Evolutionary conservation across 2,888 invertebrate species (phyloP).

Genomic region (Lithophane socia): DNA sequence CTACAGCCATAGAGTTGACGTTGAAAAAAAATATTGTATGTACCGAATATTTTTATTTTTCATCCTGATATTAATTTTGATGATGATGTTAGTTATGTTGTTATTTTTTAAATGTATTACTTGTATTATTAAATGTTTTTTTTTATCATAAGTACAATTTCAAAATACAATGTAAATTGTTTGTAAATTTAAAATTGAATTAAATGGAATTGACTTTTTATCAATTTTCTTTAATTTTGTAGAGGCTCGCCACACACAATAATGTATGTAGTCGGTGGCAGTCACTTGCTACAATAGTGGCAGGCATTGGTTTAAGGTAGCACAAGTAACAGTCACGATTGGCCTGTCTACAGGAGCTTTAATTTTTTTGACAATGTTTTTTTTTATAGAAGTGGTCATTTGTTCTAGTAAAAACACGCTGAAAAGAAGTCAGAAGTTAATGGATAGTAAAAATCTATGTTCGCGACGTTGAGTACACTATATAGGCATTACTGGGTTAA

Average conservation of each 20-base stretch:
- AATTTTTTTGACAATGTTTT: too few species aligned
- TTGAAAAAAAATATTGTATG: too few species aligned
- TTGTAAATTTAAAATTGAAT: too few species aligned
- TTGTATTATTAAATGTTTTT: too few species aligned
- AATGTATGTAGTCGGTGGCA: not conserved
- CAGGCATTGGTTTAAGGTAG: not conserved
- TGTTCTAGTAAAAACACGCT: not conserved
- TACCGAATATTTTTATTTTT: too few species aligned
- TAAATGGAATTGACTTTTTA: not conserved
- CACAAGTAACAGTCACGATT: not conserved
- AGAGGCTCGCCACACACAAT: not conserved
- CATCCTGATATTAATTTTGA: too few species aligned
- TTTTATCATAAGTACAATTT: too few species aligned
- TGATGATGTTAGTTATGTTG: too few species aligned
- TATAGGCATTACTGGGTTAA: too few species aligned
- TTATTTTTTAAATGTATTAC: too few species aligned
- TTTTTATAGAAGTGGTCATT: not conserved
- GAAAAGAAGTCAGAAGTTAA: not conserved
- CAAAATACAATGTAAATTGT: too few species aligned
- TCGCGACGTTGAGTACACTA: slow-evolving; percentile 10
- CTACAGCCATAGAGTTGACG: not conserved
- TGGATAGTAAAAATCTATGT: slow-evolving; percentile 12
- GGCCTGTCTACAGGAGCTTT: not conserved
- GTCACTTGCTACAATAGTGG: too few species aligned
- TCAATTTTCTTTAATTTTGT: not conserved